phyloP scores from a whole-genome alignment of 2,888 invertebrate genomes.

The Mycalesis mineus region DNA sequence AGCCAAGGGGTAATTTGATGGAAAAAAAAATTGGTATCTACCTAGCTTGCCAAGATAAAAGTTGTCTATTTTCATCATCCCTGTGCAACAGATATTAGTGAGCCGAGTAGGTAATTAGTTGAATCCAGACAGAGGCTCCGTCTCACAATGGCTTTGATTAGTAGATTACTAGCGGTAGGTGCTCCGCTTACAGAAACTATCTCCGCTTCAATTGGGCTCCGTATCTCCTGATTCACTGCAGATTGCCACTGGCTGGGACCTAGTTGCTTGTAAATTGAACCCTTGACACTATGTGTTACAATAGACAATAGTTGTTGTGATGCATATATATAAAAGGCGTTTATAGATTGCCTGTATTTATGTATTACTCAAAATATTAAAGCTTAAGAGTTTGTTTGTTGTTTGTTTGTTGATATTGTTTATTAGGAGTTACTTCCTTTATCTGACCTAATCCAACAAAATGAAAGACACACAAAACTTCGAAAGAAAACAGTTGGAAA shows the following conservation, averaged over 20 bases:
- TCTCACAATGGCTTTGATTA: slow-evolving; percentile 44
- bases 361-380: too few relatives aligned
- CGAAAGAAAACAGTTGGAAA: too few relatives aligned
- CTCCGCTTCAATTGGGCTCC: not conserved
- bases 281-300: not conserved
- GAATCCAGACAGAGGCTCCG: slow-evolving; percentile 58
- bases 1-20: too few relatives aligned
- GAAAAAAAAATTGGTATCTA: too few relatives aligned
- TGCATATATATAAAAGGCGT: too few relatives aligned
- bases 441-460: too few relatives aligned
- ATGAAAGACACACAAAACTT: too few relatives aligned
- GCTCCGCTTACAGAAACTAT: slow-evolving; percentile 20
- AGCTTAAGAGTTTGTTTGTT: too few relatives aligned
- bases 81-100: slow-evolving; percentile 30
- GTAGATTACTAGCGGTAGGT: slow-evolving; percentile 23
- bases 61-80: not conserved
- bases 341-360: too few relatives aligned
- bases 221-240: not conserved
- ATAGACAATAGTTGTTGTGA: too few relatives aligned
- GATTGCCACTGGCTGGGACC: not conserved
- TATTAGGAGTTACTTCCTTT: too few relatives aligned
- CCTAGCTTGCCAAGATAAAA: not conserved
- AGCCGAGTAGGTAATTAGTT: slow-evolving; percentile 50
- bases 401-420: too few relatives aligned
- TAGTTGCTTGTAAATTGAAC: not conserved